A percentile compares a stretch with the other conserved stretches of the same genome.
Evolutionary conservation across 1,140 invertebrate species (phyloP).

Genomic region (Drosophila malerkotliana): DNA sequence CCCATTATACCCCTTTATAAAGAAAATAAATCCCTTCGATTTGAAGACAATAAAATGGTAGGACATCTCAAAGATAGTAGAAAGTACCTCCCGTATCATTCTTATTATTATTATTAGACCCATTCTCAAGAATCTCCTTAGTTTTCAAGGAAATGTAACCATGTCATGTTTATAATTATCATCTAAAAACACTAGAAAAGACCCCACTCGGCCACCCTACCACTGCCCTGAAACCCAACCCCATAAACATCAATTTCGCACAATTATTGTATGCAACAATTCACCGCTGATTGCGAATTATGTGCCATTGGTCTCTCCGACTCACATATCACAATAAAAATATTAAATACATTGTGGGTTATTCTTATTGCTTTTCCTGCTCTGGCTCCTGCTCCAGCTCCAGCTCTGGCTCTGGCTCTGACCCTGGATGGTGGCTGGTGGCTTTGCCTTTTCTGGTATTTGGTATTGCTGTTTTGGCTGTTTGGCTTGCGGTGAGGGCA

Average conservation of each 20-base stretch:
- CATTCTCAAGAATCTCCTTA: no score
- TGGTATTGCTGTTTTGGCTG: conserved; percentile 17
- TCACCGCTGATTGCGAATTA: conserved; percentile 58
- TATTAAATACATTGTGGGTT: conserved; percentile 69
- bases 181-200: not conserved
- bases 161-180: not conserved
- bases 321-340: conserved; percentile 59
- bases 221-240: not conserved
- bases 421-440: not conserved
- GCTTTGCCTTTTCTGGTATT: not conserved
- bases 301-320: conserved; percentile 15
- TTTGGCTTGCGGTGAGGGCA: conserved; percentile 46
- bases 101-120: no score
- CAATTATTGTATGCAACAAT: conserved; percentile 51
- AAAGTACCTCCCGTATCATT: no score
- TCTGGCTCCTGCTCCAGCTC: not conserved
- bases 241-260: conserved; percentile 28
- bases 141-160: not conserved
- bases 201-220: no score
- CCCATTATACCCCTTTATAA: no score
- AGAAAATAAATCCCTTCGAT: no score
- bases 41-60: no score
- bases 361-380: conserved; percentile 24
- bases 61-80: no score
- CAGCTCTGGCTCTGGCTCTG: no score